These are phyloP conservation scores for Rotaria magnacalcarata DNA, from an alignment of 2,888 invertebrate species.

Conservation along the genomic window DNA sequence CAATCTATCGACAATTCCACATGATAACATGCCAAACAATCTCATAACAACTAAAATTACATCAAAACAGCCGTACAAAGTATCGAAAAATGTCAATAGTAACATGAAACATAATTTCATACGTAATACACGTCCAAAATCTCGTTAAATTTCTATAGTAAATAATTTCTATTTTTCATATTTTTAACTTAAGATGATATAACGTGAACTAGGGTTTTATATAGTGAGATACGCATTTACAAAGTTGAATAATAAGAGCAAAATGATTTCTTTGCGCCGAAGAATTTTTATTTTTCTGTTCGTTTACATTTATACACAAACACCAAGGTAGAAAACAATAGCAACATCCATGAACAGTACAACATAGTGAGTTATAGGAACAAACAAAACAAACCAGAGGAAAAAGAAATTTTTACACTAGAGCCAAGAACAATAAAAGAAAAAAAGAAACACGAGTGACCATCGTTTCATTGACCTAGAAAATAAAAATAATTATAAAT, in stretches of 20 bases:
- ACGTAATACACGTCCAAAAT: not conserved
- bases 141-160: not conserved
- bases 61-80: not conserved
- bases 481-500: not conserved
- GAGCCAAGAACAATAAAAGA: not conserved
- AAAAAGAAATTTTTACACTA: not conserved
- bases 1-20: not conserved
- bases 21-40: not conserved
- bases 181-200: too few species aligned
- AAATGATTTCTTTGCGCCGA: not conserved
- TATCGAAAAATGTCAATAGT: not conserved
- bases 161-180: too few species aligned
- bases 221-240: too few species aligned
- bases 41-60: not conserved
- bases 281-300: not conserved
- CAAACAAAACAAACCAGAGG: not conserved
- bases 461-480: conserved; percentile 2
- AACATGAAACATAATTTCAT: not conserved
- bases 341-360: not conserved
- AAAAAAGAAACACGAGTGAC: not conserved
- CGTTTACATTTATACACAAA: not conserved
- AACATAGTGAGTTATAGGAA: not conserved
- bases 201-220: too few species aligned
- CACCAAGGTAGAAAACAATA: not conserved
- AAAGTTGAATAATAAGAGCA: not conserved